Conservation (phyloP, 2,888 invertebrate genomes). For the Operophtera brumata region DNA sequence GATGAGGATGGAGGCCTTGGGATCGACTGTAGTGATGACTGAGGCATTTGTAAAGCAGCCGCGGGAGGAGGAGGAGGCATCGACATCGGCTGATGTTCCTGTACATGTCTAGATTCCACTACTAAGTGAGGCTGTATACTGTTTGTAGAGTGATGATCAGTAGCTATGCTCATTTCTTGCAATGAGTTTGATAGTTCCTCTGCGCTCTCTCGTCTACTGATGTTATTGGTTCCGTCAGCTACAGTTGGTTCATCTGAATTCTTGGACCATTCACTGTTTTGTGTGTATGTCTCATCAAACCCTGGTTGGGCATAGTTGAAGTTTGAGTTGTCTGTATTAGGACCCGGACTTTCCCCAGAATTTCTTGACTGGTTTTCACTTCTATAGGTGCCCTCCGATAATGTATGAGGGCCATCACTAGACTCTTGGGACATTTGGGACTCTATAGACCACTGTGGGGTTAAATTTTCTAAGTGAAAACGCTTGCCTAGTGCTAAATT, state of each 20-base stretch:
- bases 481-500: slow-evolving; percentile 71
- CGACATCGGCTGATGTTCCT: slow-evolving; percentile 29
- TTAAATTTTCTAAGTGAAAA: slow-evolving; percentile 65
- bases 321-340: slow-evolving; percentile 63
- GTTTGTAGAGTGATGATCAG: slow-evolving; percentile 50
- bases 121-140: slow-evolving; percentile 30
- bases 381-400: slow-evolving; percentile 81
- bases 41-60: not conserved
- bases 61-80: slow-evolving; percentile 15
- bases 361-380: slow-evolving; percentile 81
- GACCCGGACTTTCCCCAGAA: slow-evolving; percentile 66
- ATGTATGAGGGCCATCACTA: slow-evolving; percentile 81
- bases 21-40: slow-evolving; percentile 4
- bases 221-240: slow-evolving; percentile 43
- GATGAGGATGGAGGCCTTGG: slow-evolving; percentile 18
- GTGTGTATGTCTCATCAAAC: slow-evolving; percentile 51
- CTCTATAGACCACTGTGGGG: slow-evolving; percentile 84
- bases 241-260: slow-evolving; percentile 50
- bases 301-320: slow-evolving; percentile 64
- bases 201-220: slow-evolving; percentile 50
- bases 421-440: slow-evolving; percentile 84
- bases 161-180: slow-evolving; percentile 63
- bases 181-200: slow-evolving; percentile 60
- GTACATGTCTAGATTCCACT: slow-evolving; percentile 22
- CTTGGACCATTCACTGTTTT: slow-evolving; percentile 58